Percentiles rank a stretch among this genome's conserved stretches.
Conservation (phyloP, 2,113 vertebrate genomes). For the Oncorhynchus tshawytscha region DNA sequence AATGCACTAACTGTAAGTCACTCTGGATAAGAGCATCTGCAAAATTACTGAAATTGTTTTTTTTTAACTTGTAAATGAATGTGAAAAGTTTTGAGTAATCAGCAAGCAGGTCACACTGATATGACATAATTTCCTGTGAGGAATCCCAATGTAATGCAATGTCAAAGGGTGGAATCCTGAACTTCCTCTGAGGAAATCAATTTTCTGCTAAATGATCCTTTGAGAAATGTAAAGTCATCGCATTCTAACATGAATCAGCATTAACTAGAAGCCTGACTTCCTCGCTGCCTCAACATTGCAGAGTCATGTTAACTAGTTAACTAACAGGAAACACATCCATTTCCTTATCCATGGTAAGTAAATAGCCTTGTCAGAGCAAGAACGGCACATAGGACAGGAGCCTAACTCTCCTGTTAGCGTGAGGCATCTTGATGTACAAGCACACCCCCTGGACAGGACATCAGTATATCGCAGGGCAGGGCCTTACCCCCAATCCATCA, state of each 20-base stretch:
- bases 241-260: neutral
- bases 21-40: neutral
- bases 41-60: neutral
- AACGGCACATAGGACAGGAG: no score
- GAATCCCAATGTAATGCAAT: neutral
- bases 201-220: neutral
- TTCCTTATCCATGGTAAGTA: neutral
- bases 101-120: slow-evolving; percentile 22
- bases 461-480: no score
- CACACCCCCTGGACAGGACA: no score
- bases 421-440: no score
- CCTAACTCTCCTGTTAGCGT: no score
- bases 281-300: neutral
- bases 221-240: neutral
- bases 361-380: no score
- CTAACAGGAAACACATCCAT: neutral
- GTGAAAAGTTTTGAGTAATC: slow-evolving; percentile 17
- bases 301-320: neutral
- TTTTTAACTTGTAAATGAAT: no score
- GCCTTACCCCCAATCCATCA: no score
- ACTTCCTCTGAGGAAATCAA: no score
- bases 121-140: slow-evolving; percentile 49
- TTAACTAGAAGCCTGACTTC: neutral
- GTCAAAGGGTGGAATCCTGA: no score
- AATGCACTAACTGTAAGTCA: neutral